These are phyloP conservation scores for Salvator merianae DNA, from an alignment of 2,113 vertebrate species.

Conservation along the genomic window DNA sequence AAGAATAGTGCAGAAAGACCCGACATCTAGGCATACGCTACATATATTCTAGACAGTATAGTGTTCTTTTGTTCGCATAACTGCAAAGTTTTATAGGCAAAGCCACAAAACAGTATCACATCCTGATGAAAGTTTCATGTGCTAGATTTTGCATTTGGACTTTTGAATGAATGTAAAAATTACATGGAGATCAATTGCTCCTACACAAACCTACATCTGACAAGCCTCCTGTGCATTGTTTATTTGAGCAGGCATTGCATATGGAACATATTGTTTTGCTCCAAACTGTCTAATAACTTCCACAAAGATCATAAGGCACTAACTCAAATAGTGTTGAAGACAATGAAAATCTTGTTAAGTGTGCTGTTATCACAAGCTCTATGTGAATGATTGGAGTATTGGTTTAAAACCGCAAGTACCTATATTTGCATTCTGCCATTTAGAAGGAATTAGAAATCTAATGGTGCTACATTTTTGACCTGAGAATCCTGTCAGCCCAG, in stretches of 20 bases:
- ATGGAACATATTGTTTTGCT: not conserved
- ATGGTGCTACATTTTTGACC: not conserved
- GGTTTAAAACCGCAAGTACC: not conserved
- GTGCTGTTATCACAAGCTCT: not conserved
- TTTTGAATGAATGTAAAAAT: constrained; percentile 16
- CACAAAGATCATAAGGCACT: not conserved
- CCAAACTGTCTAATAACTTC: constrained; percentile 2
- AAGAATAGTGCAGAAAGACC: too few species aligned
- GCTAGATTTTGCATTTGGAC: constrained; percentile 18
- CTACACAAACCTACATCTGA: not conserved
- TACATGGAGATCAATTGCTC: not conserved
- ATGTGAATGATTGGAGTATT: not conserved
- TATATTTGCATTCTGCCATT: not conserved
- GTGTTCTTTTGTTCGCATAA: not conserved
- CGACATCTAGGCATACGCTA: not conserved
- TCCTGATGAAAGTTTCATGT: not conserved
- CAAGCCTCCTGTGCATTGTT: constrained; percentile 25
- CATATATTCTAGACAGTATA: not conserved
- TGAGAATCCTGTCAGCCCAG: constrained; percentile 2
- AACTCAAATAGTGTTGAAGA: constrained; percentile 1
- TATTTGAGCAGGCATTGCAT: not conserved
- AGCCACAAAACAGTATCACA: not conserved
- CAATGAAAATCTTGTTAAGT: not conserved
- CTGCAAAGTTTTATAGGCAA: not conserved
- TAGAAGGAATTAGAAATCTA: not conserved